Base-by-base conservation (phyloP, 2,797 vertebrate species). In the Perodicticus potto region DNA sequence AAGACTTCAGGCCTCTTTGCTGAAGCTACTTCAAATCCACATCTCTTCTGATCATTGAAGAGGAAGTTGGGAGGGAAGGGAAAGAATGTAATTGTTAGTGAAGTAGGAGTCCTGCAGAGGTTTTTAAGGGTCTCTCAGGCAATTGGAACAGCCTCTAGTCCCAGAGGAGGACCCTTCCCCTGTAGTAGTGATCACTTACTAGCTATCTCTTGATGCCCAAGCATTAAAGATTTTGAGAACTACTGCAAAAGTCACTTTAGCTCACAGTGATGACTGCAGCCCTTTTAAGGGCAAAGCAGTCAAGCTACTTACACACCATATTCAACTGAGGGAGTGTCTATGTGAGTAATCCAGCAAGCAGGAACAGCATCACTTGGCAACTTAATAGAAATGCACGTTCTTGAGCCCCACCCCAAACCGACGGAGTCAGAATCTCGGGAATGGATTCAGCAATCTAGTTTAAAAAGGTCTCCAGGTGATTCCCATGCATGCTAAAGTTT, bases 21-120 rank as follows among this genome's bases (percentile, higher is more conserved):
- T 67, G 20, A 2, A 57, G 72, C 22, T 81, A 5, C 49, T 86
- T 74, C 55, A 89, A 72, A 86, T 73, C 4, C 14, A 69, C 37
- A 12, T 70, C 73, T 84, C 84, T 96, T 93, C 63, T 86, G 25
- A 90, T 76, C 77, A 86, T 43, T 93, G 82, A 69, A 65, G 63
- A 93, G 49, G 25, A 94, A 86, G 32, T n/a, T 84, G 20, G 6
- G 22, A 94, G 61, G 49, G 69, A 85, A 80, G 37, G 37, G 5
- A 81, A 37, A 63, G n/a, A 93, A 37, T 19, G 89, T n/a, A 49
- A 72, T 57, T 43, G 12, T 90, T 83, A 74, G 25, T 17, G 20
- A 34, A 85, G 63, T 57, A 73, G 59, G 34, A 72, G 59, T 53
- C 73, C 49, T 53, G 0, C 40, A 63, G 23, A 89, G 70, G 32